Conservation (phyloP, 2,888 invertebrate genomes). For the Branchellion lobata region DNA sequence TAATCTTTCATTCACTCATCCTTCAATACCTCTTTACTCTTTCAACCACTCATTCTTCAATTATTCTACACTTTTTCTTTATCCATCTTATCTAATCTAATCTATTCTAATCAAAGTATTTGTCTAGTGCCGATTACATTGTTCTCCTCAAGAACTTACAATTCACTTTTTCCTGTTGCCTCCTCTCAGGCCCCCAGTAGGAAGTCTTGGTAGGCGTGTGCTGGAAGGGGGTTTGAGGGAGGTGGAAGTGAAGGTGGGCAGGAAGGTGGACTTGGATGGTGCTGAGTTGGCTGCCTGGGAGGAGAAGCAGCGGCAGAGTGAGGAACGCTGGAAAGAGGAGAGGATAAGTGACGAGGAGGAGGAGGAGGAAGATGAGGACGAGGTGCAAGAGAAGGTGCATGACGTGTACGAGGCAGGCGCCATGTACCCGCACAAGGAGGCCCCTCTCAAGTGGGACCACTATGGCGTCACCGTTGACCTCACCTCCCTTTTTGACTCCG, state of each 20-base stretch:
- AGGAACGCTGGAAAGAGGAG: neutral
- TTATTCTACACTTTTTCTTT: neutral
- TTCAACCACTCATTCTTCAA: neutral
- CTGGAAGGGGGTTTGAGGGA: neutral
- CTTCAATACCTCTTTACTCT: neutral
- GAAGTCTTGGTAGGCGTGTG: neutral
- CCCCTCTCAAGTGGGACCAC: slow-evolving; percentile 86
- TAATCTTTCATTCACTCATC: neutral
- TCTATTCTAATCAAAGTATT: too few relatives aligned
- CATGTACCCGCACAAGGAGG: slow-evolving; percentile 92
- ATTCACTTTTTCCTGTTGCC: too few relatives aligned
- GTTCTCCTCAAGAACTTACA: too few relatives aligned
- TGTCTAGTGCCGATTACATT: too few relatives aligned
- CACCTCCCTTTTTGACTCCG: neutral
- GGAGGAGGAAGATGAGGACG: slow-evolving; percentile 28
- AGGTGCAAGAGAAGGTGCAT: slow-evolving; percentile 1
- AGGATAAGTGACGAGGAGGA: slow-evolving; percentile 24
- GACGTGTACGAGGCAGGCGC: slow-evolving; percentile 59
- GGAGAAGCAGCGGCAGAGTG: neutral
- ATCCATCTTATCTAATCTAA: too few relatives aligned
- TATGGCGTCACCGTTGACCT: slow-evolving; percentile 72
- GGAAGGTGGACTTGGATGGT: neutral
- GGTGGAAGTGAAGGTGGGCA: neutral
- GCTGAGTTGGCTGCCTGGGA: neutral
- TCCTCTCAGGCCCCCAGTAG: neutral